phyloP scores from a whole-genome alignment of 2,888 invertebrate species.

The Noctua fimbriata region DNA sequence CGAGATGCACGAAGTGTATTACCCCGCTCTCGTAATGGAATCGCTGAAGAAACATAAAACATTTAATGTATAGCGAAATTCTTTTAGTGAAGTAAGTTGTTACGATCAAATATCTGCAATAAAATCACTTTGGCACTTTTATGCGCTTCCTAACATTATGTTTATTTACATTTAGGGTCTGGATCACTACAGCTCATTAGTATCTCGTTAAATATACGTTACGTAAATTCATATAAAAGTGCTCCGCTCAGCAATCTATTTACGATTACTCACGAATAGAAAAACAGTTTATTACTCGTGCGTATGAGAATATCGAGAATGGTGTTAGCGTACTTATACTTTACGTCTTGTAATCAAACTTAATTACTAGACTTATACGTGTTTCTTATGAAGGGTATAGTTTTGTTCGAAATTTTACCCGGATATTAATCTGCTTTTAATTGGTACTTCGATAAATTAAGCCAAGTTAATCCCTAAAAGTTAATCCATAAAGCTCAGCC shows the following conservation, averaged over 20 bases:
- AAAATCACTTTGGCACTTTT: constrained; percentile 50
- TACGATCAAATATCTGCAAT: constrained; percentile 42
- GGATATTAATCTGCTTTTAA: constrained; percentile 39
- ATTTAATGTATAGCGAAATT: constrained; percentile 35
- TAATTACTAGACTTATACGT: constrained; percentile 6
- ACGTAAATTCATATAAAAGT: constrained; percentile 53
- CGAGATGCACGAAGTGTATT: constrained; percentile 24
- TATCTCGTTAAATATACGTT: constrained; percentile 53
- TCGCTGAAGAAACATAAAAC: constrained; percentile 20
- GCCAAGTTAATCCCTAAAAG: constrained; percentile 7
- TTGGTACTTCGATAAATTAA: constrained; percentile 46
- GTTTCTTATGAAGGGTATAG: constrained; percentile 8
- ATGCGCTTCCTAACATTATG: constrained; percentile 40
- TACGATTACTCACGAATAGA: constrained; percentile 44
- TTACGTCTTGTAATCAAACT: constrained; percentile 16
- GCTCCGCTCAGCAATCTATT: constrained; percentile 38
- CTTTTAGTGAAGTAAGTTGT: constrained; percentile 41
- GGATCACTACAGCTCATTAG: constrained; percentile 52
- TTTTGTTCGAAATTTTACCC: constrained; percentile 31
- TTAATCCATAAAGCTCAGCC: constrained; percentile 15
- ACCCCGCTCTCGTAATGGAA: constrained; percentile 25
- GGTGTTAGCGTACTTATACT: constrained; percentile 23
- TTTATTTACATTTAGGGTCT: constrained; percentile 49
- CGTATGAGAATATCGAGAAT: constrained; percentile 26
- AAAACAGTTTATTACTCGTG: constrained; percentile 31